Evolutionary conservation across 2,888 invertebrate species (phyloP).

Genomic region (Diarsia dahlii): DNA sequence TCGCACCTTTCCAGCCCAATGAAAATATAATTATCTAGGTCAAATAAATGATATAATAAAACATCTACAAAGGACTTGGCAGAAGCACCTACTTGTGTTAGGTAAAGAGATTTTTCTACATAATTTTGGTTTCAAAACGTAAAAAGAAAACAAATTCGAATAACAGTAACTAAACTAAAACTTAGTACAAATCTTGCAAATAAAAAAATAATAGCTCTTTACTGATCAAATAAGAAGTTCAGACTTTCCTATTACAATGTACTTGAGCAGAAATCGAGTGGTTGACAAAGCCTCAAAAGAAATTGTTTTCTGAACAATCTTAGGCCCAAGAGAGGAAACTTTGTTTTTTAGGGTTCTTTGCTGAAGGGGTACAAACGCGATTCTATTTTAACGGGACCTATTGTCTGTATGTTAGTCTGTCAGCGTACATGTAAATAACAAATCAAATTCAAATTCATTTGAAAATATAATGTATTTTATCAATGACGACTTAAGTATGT

Average conservation of each 20-base stretch:
- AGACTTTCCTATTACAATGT: conserved; percentile 39
- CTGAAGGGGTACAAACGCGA: background rate
- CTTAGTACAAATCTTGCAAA: conserved; percentile 1
- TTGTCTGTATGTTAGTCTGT: background rate
- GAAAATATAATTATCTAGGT: background rate
- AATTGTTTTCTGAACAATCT: conserved; percentile 65
- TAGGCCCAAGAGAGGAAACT: conserved; percentile 30
- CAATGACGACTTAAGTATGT: too few relatives aligned
- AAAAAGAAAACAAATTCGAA: conserved; percentile 18
- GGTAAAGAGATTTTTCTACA: background rate
- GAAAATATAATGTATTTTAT: too few relatives aligned
- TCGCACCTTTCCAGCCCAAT: background rate
- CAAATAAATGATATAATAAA: background rate
- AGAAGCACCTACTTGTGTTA: background rate
- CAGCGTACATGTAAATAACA: too few relatives aligned
- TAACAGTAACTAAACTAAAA: conserved; percentile 14
- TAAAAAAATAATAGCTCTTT: conserved; percentile 24
- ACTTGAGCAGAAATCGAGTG: conserved; percentile 52
- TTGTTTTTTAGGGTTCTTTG: conserved; percentile 48
- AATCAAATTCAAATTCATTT: too few relatives aligned
- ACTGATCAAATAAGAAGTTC: conserved; percentile 40
- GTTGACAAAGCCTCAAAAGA: conserved; percentile 59
- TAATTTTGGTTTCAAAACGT: background rate
- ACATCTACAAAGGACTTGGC: background rate
- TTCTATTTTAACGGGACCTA: background rate